Evolutionary conservation across 2,113 vertebrate genomes (phyloP).

Genomic region (Cyanoderma ruficeps): DNA sequence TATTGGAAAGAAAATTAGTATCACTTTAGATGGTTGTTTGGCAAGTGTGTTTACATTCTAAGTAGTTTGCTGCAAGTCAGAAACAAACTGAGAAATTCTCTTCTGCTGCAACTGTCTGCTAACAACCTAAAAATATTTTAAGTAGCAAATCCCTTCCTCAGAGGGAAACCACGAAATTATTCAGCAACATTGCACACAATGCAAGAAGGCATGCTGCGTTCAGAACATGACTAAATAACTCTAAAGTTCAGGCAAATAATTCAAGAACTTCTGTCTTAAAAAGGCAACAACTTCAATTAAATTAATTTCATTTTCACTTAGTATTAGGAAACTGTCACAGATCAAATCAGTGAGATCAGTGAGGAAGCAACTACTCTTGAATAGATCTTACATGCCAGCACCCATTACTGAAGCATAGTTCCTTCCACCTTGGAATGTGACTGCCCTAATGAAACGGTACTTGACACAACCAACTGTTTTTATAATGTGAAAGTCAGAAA

Average conservation of each 20-base stretch:
- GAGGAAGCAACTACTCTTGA: not conserved
- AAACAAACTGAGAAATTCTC: not conserved
- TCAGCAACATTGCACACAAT: not conserved
- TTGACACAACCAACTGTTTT: not conserved
- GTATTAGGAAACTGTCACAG: not conserved
- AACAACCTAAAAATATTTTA: not conserved
- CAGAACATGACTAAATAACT: not conserved
- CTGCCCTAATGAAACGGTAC: not conserved
- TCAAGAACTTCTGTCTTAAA: not conserved
- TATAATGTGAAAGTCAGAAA: not conserved
- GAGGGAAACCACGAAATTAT: not conserved
- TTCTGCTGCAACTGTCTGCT: not conserved
- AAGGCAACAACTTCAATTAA: not conserved
- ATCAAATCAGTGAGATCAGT: not conserved
- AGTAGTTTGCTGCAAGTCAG: not conserved
- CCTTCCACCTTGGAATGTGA: not conserved
- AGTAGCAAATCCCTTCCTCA: not conserved
- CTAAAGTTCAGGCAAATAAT: not conserved
- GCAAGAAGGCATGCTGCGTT: not conserved
- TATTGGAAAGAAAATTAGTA: slow-evolving; percentile 68
- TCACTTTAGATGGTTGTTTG: not conserved
- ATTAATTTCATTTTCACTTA: not conserved
- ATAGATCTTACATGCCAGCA: not conserved
- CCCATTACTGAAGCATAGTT: not conserved
- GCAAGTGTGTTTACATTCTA: not conserved